Percentiles rank a stretch among this genome's conserved stretches.
phyloP scores from a whole-genome alignment of 2,888 invertebrate genomes.

The Drosophila atroscutellata region DNA sequence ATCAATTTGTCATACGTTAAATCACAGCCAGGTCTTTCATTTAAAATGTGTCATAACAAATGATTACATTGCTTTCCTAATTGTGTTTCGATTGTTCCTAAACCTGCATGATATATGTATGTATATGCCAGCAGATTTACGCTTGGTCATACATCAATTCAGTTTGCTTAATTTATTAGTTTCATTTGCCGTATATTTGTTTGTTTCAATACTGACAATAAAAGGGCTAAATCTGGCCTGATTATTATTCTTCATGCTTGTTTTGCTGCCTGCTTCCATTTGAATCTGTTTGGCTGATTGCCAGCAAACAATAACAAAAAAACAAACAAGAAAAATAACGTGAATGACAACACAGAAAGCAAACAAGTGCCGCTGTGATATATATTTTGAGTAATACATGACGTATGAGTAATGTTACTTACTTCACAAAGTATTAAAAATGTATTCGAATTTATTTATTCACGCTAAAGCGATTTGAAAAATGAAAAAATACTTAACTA shows the following conservation, averaged over 20 bases:
- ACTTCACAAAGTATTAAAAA: background rate
- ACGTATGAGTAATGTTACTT: conserved; percentile 56
- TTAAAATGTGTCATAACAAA: conserved; percentile 25
- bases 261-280: conserved; percentile 4
- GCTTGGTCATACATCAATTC: conserved; percentile 15
- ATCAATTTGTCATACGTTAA: conserved; percentile 1
- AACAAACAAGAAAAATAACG: conserved; percentile 14
- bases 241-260: conserved; percentile 18
- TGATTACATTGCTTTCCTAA: conserved; percentile 19
- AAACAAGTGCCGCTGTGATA: conserved; percentile 27
- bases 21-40: background rate
- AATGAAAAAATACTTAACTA: background rate
- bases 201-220: conserved; percentile 3
- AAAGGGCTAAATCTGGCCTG: conserved; percentile 21
- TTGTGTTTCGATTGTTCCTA: conserved; percentile 13
- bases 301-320: conserved; percentile 54
- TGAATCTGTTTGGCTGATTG: conserved; percentile 56
- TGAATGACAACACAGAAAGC: conserved; percentile 38
- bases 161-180: conserved; percentile 25
- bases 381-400: conserved; percentile 23
- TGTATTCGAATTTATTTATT: background rate
- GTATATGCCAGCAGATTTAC: background rate
- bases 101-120: conserved; percentile 8
- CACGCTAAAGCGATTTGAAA: background rate
- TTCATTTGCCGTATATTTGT: conserved; percentile 2